These are phyloP conservation scores for Maccullochella peelii DNA, from an alignment of 2,113 vertebrate genomes.

Conservation along the genomic window DNA sequence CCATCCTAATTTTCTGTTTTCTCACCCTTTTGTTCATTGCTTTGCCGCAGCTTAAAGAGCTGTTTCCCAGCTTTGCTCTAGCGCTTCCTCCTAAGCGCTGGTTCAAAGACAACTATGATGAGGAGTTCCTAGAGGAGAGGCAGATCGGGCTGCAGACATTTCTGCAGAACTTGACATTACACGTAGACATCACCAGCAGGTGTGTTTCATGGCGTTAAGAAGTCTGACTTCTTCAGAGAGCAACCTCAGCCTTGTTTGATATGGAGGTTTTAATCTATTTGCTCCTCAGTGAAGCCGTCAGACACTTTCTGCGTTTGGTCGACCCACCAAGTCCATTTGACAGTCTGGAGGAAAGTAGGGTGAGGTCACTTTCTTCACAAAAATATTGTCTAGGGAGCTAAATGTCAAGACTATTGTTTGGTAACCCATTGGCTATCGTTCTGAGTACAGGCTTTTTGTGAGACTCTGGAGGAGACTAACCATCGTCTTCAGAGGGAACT, in stretches of 20 bases:
- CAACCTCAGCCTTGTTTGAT: neutral
- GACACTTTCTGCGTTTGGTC: slow-evolving; percentile 91
- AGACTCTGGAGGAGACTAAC: slow-evolving; percentile 91
- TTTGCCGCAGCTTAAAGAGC: slow-evolving; percentile 88
- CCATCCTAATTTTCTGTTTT: neutral
- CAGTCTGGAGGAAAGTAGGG: slow-evolving; percentile 92
- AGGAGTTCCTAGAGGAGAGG: slow-evolving; percentile 48
- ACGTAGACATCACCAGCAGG: slow-evolving; percentile 93
- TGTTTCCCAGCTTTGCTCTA: slow-evolving; percentile 90
- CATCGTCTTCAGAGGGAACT: slow-evolving; percentile 90
- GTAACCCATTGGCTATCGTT: neutral
- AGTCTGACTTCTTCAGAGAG: neutral
- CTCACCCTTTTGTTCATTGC: neutral
- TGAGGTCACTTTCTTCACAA: slow-evolving; percentile 72
- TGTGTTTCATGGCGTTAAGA: slow-evolving; percentile 15
- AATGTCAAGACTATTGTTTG: neutral
- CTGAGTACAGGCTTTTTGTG: slow-evolving; percentile 88
- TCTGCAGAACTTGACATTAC: slow-evolving; percentile 90
- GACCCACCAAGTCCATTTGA: slow-evolving; percentile 90
- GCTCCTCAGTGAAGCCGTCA: slow-evolving; percentile 85
- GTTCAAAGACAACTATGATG: slow-evolving; percentile 89
- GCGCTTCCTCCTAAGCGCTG: slow-evolving; percentile 91
- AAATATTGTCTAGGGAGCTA: neutral
- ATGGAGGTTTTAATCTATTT: neutral
- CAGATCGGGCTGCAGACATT: slow-evolving; percentile 91